Conservation (phyloP, 2,797 vertebrate species). For the Oophaga sylvatica region DNA sequence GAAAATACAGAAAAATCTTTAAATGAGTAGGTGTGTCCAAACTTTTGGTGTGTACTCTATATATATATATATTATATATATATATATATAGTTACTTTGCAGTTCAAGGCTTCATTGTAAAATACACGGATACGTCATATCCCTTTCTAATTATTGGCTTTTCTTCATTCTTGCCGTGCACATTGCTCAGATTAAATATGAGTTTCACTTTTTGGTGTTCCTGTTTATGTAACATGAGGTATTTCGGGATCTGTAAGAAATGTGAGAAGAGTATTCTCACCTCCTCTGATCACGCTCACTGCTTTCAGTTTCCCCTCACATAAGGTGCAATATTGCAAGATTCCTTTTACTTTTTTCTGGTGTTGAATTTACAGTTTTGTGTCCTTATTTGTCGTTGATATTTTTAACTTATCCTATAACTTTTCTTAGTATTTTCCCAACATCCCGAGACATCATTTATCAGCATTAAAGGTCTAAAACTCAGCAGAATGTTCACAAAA, state of each 20-base stretch:
- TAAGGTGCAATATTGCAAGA: conserved; percentile 54
- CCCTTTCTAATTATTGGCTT: neutral
- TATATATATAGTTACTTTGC: no score
- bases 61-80: no score
- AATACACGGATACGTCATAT: no score
- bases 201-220: neutral
- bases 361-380: conserved; percentile 44
- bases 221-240: conserved; percentile 45
- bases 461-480: neutral
- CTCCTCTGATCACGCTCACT: conserved; percentile 20
- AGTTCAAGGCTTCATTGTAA: no score
- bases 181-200: neutral
- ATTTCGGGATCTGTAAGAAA: conserved; percentile 42
- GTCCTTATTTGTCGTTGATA: conserved; percentile 30
- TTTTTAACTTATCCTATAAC: neutral
- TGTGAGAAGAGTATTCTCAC: conserved; percentile 40
- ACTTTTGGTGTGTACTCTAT: no score
- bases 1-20: no score
- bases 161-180: neutral
- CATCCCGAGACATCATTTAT: neutral
- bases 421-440: conserved; percentile 15
- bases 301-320: conserved; percentile 51
- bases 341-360: conserved; percentile 5
- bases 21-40: no score
- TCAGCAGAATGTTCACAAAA: neutral